Conservation (phyloP, 1,140 invertebrate species). For the Cydia amplana region DNA sequence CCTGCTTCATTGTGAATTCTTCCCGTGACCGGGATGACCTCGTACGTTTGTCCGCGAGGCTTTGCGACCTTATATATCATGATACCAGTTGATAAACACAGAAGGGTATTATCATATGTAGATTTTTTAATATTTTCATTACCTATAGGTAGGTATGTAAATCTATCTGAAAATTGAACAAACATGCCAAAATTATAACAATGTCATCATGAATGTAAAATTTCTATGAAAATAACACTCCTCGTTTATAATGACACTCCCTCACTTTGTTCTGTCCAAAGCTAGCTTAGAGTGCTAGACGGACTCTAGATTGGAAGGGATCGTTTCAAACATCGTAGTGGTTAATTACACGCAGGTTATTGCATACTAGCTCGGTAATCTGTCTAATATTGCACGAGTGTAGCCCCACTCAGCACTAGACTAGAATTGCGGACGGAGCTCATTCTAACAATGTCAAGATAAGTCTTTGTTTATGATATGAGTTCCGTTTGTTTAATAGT, state of each 20-base stretch:
- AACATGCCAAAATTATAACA: too few species aligned
- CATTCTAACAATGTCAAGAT: background rate
- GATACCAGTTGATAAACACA: background rate
- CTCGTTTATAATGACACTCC: too few species aligned
- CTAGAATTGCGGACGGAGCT: background rate
- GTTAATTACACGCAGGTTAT: background rate
- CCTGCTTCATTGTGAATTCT: slow-evolving; percentile 21
- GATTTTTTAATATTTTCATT: too few species aligned
- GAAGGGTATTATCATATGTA: background rate
- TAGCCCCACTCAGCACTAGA: background rate
- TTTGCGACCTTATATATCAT: background rate
- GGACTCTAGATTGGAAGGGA: background rate
- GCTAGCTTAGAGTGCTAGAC: too few species aligned
- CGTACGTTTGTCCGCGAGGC: background rate
- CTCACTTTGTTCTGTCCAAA: too few species aligned
- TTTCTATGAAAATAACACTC: too few species aligned
- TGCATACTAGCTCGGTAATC: background rate
- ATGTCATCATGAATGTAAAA: too few species aligned
- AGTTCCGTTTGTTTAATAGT: background rate
- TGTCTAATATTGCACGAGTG: background rate
- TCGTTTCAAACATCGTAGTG: background rate
- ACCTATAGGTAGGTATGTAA: too few species aligned
- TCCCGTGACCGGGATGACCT: background rate
- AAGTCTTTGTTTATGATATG: background rate
- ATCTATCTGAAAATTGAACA: too few species aligned